A percentile compares a stretch with the other conserved stretches of the same genome.
Conservation (phyloP, 2,888 invertebrate genomes). For the Geophilus truncorum region DNA sequence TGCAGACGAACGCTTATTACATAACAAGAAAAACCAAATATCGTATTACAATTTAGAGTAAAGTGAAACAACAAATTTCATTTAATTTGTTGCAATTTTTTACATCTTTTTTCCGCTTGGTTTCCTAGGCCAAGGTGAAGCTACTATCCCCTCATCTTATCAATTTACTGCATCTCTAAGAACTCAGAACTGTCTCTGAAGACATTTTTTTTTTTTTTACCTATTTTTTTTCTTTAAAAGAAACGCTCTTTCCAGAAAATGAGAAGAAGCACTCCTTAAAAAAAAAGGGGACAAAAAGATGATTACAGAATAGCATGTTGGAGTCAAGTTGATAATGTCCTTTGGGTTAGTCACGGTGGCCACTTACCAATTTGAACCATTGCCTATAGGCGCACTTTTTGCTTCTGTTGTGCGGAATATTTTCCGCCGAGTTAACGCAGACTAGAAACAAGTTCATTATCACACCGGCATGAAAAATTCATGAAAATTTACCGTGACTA, state of each 20-base stretch:
- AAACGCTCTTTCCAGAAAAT: background rate
- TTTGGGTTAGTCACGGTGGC: slow-evolving; percentile 16
- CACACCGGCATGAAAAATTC: slow-evolving; percentile 2
- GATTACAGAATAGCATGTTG: background rate
- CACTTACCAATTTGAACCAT: slow-evolving; percentile 18
- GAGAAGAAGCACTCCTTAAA: background rate
- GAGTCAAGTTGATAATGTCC: background rate
- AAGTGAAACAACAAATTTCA: background rate
- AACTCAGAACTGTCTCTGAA: slow-evolving; percentile 12
- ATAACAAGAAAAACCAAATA: too few species aligned
- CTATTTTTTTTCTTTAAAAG: background rate
- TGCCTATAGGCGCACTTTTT: background rate
- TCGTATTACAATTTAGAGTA: background rate
- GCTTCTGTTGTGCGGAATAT: slow-evolving; percentile 1
- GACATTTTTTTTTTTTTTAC: background rate
- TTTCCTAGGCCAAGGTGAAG: slow-evolving; percentile 11
- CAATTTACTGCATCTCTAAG: slow-evolving; percentile 4
- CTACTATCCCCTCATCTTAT: slow-evolving; percentile 9
- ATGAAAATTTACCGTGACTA: background rate
- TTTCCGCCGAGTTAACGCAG: background rate
- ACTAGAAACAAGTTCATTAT: background rate
- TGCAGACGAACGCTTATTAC: too few species aligned
- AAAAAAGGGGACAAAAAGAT: background rate
- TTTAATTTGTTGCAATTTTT: background rate
- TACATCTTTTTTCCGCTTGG: background rate